These are phyloP conservation scores for Cetoscarus ocellatus DNA, from an alignment of 2,797 vertebrate species.

Conservation along the genomic window DNA sequence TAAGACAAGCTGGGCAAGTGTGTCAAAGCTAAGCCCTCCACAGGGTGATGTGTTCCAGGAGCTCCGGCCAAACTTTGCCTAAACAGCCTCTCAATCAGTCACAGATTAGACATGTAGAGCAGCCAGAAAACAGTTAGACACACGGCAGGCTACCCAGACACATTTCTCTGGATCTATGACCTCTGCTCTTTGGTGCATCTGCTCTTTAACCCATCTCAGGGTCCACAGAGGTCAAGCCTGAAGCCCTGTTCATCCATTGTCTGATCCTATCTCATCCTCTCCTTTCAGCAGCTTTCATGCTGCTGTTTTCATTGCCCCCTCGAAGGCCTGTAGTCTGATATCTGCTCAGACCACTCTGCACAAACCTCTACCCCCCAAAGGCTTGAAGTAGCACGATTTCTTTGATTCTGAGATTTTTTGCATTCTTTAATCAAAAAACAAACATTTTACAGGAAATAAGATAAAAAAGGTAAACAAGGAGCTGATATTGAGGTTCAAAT, in stretches of 20 bases:
- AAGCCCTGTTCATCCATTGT: slow-evolving; percentile 47
- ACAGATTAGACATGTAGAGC: slow-evolving; percentile 59
- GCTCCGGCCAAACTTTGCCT: slow-evolving; percentile 29
- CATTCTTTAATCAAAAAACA: neutral
- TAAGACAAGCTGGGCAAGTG: slow-evolving; percentile 11
- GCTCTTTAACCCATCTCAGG: slow-evolving; percentile 53
- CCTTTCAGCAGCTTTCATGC: slow-evolving; percentile 47
- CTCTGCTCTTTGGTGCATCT: slow-evolving; percentile 30
- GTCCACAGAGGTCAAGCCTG: slow-evolving; percentile 38
- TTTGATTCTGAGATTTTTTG: neutral
- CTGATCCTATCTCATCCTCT: slow-evolving; percentile 55
- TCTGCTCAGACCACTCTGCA: neutral
- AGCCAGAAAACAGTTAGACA: slow-evolving; percentile 36
- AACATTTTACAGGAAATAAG: neutral
- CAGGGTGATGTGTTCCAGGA: slow-evolving; percentile 60
- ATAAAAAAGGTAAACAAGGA: neutral
- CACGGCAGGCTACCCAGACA: slow-evolving; percentile 49
- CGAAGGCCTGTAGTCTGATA: neutral
- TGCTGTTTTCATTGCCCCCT: slow-evolving; percentile 32
- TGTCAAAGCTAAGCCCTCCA: slow-evolving; percentile 38
- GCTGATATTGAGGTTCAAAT: neutral
- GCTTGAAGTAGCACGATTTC: slow-evolving; percentile 17
- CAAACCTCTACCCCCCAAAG: neutral
- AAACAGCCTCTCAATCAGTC: slow-evolving; percentile 47
- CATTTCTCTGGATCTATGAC: slow-evolving; percentile 47